phyloP scores from a whole-genome alignment of 2,888 invertebrate species.

The Neria commutata region DNA sequence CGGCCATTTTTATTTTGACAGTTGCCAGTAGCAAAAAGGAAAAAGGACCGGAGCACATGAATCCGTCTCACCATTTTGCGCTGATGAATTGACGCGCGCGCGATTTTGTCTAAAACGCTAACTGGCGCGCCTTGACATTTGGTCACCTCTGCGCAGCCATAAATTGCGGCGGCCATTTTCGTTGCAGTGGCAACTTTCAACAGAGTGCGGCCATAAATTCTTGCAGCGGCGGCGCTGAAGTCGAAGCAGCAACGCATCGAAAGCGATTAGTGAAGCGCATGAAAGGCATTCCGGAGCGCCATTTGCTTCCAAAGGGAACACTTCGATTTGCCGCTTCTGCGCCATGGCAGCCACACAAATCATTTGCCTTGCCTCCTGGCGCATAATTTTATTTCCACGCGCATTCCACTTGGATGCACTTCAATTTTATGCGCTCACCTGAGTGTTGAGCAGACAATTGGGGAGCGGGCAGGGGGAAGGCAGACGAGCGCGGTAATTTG shows the following conservation, averaged over 20 bases:
- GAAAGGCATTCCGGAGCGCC: background rate
- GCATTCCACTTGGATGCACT: constrained; percentile 1
- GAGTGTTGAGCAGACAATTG: too few species aligned
- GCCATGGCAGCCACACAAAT: background rate
- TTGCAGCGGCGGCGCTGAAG: background rate
- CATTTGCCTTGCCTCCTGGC: background rate
- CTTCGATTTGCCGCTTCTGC: background rate
- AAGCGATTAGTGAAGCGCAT: background rate
- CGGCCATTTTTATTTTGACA: background rate
- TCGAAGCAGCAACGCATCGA: background rate
- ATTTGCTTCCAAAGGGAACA: too few species aligned
- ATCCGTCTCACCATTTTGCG: background rate
- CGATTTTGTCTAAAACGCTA: background rate
- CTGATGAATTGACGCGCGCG: background rate
- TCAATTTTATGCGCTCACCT: constrained; percentile 3
- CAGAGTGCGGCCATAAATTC: background rate
- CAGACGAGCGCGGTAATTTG: too few species aligned
- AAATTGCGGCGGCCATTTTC: background rate
- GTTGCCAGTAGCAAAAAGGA: background rate
- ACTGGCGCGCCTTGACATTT: too few species aligned
- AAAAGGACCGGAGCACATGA: background rate
- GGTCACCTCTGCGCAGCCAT: too few species aligned
- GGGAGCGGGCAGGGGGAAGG: background rate
- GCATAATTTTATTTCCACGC: constrained; percentile 1
- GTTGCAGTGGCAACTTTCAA: background rate